Base-by-base conservation (phyloP, 2,797 vertebrate species). In the Heterohyrax brucei region DNA sequence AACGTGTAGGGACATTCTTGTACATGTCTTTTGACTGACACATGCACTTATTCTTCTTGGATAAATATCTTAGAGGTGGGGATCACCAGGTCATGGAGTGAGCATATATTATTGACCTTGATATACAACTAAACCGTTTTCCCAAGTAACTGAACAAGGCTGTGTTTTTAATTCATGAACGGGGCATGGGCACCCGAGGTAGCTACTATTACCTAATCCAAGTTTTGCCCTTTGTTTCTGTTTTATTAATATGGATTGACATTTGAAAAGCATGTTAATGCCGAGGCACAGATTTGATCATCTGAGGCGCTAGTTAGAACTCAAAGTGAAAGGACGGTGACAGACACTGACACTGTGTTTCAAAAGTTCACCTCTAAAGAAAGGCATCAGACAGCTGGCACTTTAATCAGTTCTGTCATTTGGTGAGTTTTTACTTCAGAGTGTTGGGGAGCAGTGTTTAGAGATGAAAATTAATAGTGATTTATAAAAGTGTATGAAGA, bases 391-490 rank as follows among this genome's bases (percentile, higher is more conserved):
- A 61, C 33, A 59, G 33, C 75, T 80, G 10, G 14, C 89, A 56
- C 21, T 33, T 77, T 91, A 87, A 92, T 96, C 94, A 92, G 80
- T 92, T 88, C 83, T 94, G 44, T 64, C 72, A n/a, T 50, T 93
- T 83, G 56, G 59, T 53, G 24, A 97, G 93, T 92, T 62, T 93
- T 91, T 68, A 87, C 56, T 93, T 93, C 59, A 82, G 13, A 89
- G 22, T 48, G 2, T 76, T 87, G 44, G 18, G 30, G 87, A 94
- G 73, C 91, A 66, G 84, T 88, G 56, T 89, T 91, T 94, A 39
- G 28, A 88, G 90, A 87, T 83, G 76, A 86, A 92, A 94, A 68
- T 91, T 94, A 96, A 96, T 56, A 82, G 78, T 85, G 88, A 96
- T 92, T 86, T 85, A 66, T 61, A 59, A 93, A 97, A 81, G 77